A percentile compares a stretch with the other conserved stretches of the same genome.
phyloP scores from a whole-genome alignment of 2,888 invertebrate genomes.

The Chrysomela aeneicollis region DNA sequence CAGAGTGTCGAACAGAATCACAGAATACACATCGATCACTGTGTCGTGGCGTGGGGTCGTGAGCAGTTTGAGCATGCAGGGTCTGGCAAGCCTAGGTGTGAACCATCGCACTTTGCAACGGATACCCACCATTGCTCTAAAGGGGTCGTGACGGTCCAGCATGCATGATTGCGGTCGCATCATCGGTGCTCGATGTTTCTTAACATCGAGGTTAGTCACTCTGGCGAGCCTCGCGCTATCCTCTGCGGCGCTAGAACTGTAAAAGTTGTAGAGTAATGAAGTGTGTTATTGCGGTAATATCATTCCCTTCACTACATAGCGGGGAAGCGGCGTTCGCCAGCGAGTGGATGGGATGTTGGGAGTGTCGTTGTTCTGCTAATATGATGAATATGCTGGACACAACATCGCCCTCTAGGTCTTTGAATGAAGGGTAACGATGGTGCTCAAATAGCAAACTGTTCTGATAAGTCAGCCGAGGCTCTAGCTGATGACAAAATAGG shows the following conservation, averaged over 20 bases:
- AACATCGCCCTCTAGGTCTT: no score
- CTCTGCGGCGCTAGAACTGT: background rate
- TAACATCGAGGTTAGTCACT: background rate
- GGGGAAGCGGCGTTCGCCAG: no score
- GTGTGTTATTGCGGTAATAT: background rate
- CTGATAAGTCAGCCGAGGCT: conserved; percentile 37
- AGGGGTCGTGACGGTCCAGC: no score
- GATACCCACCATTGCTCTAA: background rate
- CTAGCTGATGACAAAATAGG: conserved; percentile 43
- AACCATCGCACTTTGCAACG: background rate
- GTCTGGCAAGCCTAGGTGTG: background rate
- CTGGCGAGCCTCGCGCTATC: background rate
- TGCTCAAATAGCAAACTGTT: no score
- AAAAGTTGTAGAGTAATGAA: background rate
- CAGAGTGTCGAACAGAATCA: background rate
- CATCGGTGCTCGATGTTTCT: background rate
- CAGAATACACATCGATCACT: background rate
- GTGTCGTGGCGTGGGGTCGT: background rate
- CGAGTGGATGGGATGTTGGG: no score
- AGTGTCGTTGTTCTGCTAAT: no score
- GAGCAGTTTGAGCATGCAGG: background rate
- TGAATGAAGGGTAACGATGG: no score
- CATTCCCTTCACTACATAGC: no score
- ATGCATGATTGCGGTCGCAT: no score
- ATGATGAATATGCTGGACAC: no score